A percentile compares a stretch with the other conserved stretches of the same genome.
phyloP scores from a whole-genome alignment of 2,797 vertebrate genomes.

The Etheostoma nigrum region DNA sequence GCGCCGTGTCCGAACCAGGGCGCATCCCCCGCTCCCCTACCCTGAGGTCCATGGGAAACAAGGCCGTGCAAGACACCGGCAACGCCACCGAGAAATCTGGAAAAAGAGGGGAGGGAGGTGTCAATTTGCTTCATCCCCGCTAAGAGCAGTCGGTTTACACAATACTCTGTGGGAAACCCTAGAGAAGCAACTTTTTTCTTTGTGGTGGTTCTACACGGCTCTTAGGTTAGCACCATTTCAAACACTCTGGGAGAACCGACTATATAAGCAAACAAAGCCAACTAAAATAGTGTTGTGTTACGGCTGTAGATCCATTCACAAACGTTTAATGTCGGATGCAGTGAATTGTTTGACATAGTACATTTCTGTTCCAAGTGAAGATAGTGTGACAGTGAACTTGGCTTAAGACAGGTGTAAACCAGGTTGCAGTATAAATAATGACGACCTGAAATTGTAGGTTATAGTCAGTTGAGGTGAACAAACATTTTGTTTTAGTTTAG shows the following conservation, averaged over 20 bases:
- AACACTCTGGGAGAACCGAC: neutral
- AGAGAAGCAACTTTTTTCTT: neutral
- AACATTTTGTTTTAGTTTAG: neutral
- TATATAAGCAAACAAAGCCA: neutral
- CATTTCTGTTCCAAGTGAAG: neutral
- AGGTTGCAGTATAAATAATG: neutral
- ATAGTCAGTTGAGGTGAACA: neutral
- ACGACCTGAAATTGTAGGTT: neutral
- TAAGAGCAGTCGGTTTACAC: conserved; percentile 29
- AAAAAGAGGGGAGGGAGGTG: conserved; percentile 24
- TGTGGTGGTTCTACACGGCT: too few relatives aligned
- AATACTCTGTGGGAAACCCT: conserved; percentile 22
- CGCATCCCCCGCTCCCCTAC: conserved; percentile 92
- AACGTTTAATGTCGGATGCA: neutral
- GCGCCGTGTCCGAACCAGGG: conserved; percentile 88
- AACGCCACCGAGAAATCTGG: conserved; percentile 69
- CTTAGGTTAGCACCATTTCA: neutral
- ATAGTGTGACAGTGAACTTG: neutral
- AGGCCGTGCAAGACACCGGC: conserved; percentile 62
- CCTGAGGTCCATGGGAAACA: conserved; percentile 94
- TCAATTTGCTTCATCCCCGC: conserved; percentile 33
- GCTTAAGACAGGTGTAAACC: neutral
- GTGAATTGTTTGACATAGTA: neutral
- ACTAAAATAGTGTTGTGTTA: neutral
- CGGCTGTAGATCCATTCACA: neutral